Conservation (phyloP, 2,113 vertebrate genomes). For the Pluvianellus socialis region DNA sequence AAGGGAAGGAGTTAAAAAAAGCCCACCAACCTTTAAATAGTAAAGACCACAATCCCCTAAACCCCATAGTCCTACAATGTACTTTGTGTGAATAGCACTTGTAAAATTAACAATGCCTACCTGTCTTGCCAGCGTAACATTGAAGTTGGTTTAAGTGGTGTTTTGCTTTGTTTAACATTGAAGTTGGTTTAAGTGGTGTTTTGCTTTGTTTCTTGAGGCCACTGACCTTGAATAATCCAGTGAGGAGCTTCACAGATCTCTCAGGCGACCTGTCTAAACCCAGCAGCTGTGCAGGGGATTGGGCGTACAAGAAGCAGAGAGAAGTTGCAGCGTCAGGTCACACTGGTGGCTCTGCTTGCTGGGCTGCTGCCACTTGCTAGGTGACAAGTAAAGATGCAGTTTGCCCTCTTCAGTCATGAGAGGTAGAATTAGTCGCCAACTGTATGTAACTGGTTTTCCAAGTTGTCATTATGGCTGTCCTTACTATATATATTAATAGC, state of each 20-base stretch:
- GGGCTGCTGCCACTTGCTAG: not conserved
- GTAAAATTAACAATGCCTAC: not conserved
- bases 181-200: not conserved
- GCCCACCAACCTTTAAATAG: not conserved
- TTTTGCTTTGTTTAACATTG: too few species aligned
- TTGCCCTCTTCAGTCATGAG: not conserved
- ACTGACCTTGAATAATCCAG: not conserved
- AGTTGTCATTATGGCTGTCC: not conserved
- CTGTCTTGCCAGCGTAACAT: not conserved
- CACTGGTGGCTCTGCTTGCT: not conserved
- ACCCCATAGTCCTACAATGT: not conserved
- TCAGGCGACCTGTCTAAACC: not conserved
- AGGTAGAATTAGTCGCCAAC: not conserved
- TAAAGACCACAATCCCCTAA: not conserved
- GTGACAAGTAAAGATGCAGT: not conserved
- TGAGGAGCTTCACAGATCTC: not conserved
- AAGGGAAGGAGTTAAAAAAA: not conserved
- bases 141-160: not conserved
- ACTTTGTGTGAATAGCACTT: not conserved
- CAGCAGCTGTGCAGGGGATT: not conserved
- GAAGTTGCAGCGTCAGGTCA: not conserved
- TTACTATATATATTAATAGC: not conserved
- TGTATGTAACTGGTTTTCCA: not conserved
- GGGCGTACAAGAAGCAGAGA: not conserved
- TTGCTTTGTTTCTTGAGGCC: not conserved